These are phyloP conservation scores for Habropoda laboriosa DNA, from an alignment of 1,140 invertebrate genomes.

Conservation along the genomic window DNA sequence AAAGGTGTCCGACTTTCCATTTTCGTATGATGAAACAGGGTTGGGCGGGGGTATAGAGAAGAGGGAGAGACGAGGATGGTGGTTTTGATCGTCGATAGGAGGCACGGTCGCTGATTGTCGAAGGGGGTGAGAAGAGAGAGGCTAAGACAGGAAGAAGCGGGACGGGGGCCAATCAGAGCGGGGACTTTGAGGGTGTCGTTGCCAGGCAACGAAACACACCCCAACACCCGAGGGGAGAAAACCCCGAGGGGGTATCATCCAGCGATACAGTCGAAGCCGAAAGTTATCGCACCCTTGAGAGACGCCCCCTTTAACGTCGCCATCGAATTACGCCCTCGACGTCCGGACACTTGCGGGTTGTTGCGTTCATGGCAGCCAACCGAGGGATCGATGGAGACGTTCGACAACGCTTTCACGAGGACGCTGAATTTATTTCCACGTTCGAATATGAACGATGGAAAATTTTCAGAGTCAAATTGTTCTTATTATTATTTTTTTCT, in stretches of 20 bases:
- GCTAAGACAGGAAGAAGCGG: conserved; percentile 34
- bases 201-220: conserved; percentile 78
- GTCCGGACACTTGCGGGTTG: conserved; percentile 45
- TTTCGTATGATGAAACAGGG: not conserved
- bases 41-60: not conserved
- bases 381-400: conserved; percentile 11
- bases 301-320: conserved; percentile 59
- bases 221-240: conserved; percentile 72
- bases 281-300: conserved; percentile 73
- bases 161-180: conserved; percentile 42
- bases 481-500: too few relatives aligned
- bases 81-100: conserved; percentile 35
- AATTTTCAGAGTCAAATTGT: too few relatives aligned
- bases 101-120: conserved; percentile 27
- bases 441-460: too few relatives aligned
- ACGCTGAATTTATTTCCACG: too few relatives aligned
- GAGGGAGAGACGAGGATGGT: not conserved
- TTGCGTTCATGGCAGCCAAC: not conserved
- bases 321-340: conserved; percentile 41
- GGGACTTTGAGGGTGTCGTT: conserved; percentile 79
- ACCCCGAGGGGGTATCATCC: conserved; percentile 74
- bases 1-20: conserved; percentile 18
- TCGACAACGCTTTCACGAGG: not conserved
- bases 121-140: conserved; percentile 31
- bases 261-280: conserved; percentile 75